phyloP scores from a whole-genome alignment of 2,888 invertebrate species.

The Lamproptera curius region DNA sequence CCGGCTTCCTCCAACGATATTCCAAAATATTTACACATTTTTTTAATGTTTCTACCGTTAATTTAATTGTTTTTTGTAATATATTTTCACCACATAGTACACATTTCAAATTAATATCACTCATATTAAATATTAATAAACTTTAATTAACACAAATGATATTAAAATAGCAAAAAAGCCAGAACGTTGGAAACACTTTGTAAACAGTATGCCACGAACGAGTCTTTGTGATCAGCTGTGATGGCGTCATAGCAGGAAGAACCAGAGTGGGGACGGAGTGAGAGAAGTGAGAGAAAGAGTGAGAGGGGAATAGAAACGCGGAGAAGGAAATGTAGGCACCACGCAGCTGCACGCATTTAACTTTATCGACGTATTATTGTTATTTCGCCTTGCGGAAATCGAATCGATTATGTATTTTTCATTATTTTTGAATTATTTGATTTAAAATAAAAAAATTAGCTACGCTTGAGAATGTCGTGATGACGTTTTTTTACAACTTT shows the following conservation, averaged over 20 bases:
- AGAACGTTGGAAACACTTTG: conserved; percentile 14
- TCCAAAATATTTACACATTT: conserved; percentile 26
- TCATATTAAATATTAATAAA: conserved; percentile 26
- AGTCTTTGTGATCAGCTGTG: too few relatives aligned
- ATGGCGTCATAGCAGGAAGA: background rate
- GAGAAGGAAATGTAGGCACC: too few relatives aligned
- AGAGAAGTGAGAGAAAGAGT: conserved; percentile 1
- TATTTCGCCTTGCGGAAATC: too few relatives aligned
- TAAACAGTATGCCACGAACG: too few relatives aligned
- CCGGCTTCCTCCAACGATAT: conserved; percentile 30
- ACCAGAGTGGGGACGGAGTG: conserved; percentile 22
- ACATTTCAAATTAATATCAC: conserved; percentile 25
- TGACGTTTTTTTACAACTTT: too few relatives aligned
- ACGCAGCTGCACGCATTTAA: too few relatives aligned
- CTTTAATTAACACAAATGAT: conserved; percentile 23
- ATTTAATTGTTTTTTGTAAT: conserved; percentile 25
- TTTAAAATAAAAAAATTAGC: too few relatives aligned
- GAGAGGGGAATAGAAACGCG: too few relatives aligned
- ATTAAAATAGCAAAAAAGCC: conserved; percentile 20
- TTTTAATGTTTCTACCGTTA: conserved; percentile 27
- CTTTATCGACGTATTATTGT: too few relatives aligned
- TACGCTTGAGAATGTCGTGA: too few relatives aligned
- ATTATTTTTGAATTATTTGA: too few relatives aligned
- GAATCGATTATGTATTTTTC: too few relatives aligned
- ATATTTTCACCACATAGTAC: conserved; percentile 26